Evolutionary conservation across 2,888 invertebrate species (phyloP).

Genomic region (Digitonthophagus gazella): DNA sequence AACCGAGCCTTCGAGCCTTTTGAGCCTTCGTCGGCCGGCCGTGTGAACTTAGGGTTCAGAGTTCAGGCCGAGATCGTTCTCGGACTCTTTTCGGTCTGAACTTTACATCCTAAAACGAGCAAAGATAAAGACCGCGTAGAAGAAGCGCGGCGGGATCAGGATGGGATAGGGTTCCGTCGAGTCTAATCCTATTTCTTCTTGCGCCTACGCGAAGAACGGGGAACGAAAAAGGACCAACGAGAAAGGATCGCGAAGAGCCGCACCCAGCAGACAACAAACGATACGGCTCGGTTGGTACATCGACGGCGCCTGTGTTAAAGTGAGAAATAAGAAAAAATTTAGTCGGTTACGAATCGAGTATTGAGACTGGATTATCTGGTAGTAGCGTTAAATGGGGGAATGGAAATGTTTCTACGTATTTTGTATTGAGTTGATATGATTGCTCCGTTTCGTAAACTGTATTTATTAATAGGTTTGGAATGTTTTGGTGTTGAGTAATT

Average conservation of each 20-base stretch:
- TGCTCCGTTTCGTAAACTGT: too few species aligned
- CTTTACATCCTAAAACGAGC: not conserved
- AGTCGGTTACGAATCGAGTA: too few species aligned
- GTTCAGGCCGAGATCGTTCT: not conserved
- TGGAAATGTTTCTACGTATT: not conserved
- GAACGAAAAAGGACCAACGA: not conserved
- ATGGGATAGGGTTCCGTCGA: too few species aligned
- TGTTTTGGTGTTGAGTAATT: not conserved
- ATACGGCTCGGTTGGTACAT: not conserved
- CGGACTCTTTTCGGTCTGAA: not conserved
- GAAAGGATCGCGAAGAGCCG: not conserved
- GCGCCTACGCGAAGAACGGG: not conserved
- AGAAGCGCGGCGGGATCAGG: not conserved
- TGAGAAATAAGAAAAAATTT: too few species aligned
- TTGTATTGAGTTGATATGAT: not conserved
- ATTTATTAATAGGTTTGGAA: not conserved
- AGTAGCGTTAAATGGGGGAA: too few species aligned
- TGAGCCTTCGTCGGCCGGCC: not conserved
- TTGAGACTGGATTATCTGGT: too few species aligned
- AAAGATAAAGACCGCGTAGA: not conserved
- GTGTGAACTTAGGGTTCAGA: not conserved
- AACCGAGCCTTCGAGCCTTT: not conserved
- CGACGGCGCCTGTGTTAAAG: not conserved
- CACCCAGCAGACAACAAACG: not conserved
- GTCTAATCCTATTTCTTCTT: too few species aligned